phyloP scores from a whole-genome alignment of 2,113 vertebrate genomes.

The Aldabrachelys gigantea region DNA sequence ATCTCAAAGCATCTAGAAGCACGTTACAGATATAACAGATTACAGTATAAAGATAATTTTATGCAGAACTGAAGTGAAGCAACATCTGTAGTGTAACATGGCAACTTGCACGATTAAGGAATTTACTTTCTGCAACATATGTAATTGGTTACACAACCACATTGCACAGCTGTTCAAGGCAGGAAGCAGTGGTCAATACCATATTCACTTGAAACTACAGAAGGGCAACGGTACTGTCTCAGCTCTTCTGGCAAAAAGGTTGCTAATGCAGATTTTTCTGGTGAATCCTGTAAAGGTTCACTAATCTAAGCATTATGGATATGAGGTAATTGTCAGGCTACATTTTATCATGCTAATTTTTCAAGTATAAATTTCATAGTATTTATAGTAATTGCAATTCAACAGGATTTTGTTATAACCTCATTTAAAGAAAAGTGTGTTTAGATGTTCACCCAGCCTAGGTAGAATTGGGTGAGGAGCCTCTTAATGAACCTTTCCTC shows the following conservation, averaged over 20 bases:
- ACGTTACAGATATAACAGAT: not conserved
- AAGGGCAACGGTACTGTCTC: not conserved
- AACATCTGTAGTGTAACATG: slow-evolving; percentile 3
- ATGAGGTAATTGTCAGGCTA: not conserved
- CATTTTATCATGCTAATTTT: not conserved
- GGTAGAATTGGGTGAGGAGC: slow-evolving; percentile 13
- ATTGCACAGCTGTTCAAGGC: not conserved
- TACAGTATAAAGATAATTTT: not conserved
- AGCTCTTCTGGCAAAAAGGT: not conserved
- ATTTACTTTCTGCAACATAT: not conserved
- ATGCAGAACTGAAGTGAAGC: not conserved
- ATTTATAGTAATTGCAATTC: not conserved
- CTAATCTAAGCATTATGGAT: not conserved
- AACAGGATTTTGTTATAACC: not conserved
- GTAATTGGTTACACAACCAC: slow-evolving; percentile 23
- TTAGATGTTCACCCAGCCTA: slow-evolving; percentile 19
- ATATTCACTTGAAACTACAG: slow-evolving; percentile 1
- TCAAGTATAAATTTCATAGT: slow-evolving; percentile 8
- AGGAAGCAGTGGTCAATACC: not conserved
- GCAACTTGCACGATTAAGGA: slow-evolving; percentile 32
- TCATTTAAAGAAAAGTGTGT: slow-evolving; percentile 17
- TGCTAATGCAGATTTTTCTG: not conserved
- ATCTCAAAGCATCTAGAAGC: not conserved
- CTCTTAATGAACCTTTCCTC: not conserved
- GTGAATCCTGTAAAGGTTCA: slow-evolving; percentile 23